Evolutionary conservation across 2,113 vertebrate genomes (phyloP).

Genomic region (Lucifuga dentata): DNA sequence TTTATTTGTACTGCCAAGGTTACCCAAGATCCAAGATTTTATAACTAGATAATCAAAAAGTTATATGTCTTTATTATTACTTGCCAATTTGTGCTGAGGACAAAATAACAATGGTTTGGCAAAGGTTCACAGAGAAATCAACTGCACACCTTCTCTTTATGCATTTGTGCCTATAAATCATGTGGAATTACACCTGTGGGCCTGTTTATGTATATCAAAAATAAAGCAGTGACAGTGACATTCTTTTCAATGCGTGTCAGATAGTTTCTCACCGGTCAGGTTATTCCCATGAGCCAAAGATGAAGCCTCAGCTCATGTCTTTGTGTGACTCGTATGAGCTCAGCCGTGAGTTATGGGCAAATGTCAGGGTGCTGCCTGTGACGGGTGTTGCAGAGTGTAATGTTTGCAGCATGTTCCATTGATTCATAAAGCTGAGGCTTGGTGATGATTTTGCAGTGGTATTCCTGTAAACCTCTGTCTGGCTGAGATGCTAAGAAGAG

Average conservation of each 20-base stretch:
- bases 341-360: slow-evolving; percentile 77
- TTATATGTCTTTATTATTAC: slow-evolving; percentile 3
- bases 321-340: slow-evolving; percentile 66
- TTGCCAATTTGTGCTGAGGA: neutral
- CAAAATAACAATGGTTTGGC: neutral
- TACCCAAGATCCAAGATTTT: slow-evolving; percentile 2
- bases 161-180: slow-evolving; percentile 8
- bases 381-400: slow-evolving; percentile 66
- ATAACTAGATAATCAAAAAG: slow-evolving; percentile 8
- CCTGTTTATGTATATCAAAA: slow-evolving; percentile 18
- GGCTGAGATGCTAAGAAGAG: slow-evolving; percentile 52
- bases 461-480: slow-evolving; percentile 81
- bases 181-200: neutral
- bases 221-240: slow-evolving; percentile 33
- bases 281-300: slow-evolving; percentile 51
- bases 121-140: neutral
- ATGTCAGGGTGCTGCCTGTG: slow-evolving; percentile 64
- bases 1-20: slow-evolving; percentile 15
- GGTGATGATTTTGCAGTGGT: slow-evolving; percentile 79
- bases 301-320: slow-evolving; percentile 41
- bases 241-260: slow-evolving; percentile 25
- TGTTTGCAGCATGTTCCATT: slow-evolving; percentile 81
- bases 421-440: slow-evolving; percentile 78
- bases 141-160: slow-evolving; percentile 9
- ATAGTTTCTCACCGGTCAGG: slow-evolving; percentile 33